Base-by-base conservation (phyloP, 2,888 invertebrate genomes). In the Drosophila aldrichi region DNA sequence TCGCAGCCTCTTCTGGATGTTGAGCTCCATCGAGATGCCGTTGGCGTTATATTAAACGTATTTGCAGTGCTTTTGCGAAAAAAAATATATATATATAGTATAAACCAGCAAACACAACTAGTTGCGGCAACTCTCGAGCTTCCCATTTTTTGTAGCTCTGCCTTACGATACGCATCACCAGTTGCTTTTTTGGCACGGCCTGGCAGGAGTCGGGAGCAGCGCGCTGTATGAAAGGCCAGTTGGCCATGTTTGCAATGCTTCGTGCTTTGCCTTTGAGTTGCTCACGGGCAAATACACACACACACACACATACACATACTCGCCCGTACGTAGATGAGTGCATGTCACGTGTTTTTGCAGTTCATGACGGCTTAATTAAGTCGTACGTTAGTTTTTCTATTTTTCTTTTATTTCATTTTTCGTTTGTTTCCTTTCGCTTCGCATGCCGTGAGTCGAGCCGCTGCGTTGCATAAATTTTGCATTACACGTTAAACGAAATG, bases 351-450 rank as follows among this genome's bases (percentile, higher is more conserved):
- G 74, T 63, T 81, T 74, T 79, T 79, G 67, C 77, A 79, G 71
- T 81, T 81, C 79, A 79, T 81, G 82, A 81, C 69, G 82, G 79
- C 77, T 82, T 81, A 81, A 81, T 81, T 81, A 81, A 81, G 71
- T 81, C 62, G 66, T 69, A 64, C 67, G 51, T 77, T 81, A 57
- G 78, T 71, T 61, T 32, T 52, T 48, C 36, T 40, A 59, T 63
- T 57, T 66, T 60, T 56, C 49, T 64, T 20, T 61, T 57, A 29
- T 25, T 52, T 49, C 59, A 38, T 58, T 43, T 72, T 12, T 46
- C 36, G 25, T 29, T 52, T 48, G 61, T 60, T 64, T 36, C 7
- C 49, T 51, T 58, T 52, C 12, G 9, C n/a, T 40, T 59, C 55
- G 48, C 46, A 38, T 58, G 43, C 20, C 56, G 29, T 32, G 56